Conservation (phyloP, 92 coral and sea anemone species). For the Paramuricea clavata region DNA sequence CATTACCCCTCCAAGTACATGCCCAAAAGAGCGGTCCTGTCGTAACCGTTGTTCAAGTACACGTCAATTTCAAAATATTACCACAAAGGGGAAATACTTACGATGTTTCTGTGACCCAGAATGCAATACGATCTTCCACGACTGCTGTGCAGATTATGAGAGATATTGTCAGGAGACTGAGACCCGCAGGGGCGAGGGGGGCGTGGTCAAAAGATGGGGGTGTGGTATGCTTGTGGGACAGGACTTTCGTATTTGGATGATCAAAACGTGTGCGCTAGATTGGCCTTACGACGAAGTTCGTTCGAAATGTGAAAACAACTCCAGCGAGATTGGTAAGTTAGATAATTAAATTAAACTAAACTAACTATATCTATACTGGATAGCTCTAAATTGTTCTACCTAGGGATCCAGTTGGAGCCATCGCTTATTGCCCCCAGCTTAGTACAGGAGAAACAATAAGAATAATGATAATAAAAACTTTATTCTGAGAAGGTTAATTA, state of each 20-base stretch:
- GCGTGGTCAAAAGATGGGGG: background rate
- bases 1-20: background rate
- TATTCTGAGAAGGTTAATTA: too few species aligned
- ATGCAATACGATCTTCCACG: background rate
- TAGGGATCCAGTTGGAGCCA: too few species aligned
- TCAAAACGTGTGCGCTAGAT: background rate
- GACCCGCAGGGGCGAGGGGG: background rate
- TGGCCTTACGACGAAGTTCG: background rate
- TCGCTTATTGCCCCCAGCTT: too few species aligned
- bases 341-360: too few species aligned
- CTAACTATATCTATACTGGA: too few species aligned
- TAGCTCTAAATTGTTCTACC: too few species aligned
- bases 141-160: conserved; percentile 14
- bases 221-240: background rate
- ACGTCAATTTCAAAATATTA: background rate
- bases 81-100: background rate
- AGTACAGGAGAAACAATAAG: too few species aligned
- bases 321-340: background rate
- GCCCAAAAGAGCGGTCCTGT: background rate
- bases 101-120: conserved; percentile 8
- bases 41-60: background rate
- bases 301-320: background rate
- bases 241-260: background rate
- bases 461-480: too few species aligned
- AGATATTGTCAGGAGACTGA: background rate